phyloP scores from a whole-genome alignment of 2,888 invertebrate species.

The Coleophora flavipennella region DNA sequence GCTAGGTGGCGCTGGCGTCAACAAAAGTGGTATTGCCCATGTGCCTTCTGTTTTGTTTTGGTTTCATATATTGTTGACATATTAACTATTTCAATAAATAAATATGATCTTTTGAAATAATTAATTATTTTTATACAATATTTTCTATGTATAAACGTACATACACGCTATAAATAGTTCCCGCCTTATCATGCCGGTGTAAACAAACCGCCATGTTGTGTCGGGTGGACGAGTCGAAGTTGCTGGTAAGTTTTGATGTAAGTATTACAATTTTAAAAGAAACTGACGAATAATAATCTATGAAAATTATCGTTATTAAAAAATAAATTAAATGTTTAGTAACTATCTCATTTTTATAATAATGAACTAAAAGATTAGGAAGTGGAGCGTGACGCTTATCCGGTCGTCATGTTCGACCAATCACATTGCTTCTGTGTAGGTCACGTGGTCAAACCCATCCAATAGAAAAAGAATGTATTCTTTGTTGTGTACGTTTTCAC shows the following conservation, averaged over 20 bases:
- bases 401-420: constrained; percentile 41
- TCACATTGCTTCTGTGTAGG: constrained; percentile 31
- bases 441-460: constrained; percentile 69
- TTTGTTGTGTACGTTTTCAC: constrained; percentile 72
- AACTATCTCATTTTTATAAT: not conserved
- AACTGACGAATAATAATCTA: too few relatives aligned
- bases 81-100: constrained; percentile 39
- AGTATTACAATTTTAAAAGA: constrained; percentile 17
- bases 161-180: constrained; percentile 44
- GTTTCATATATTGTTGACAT: constrained; percentile 20
- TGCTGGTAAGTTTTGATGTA: constrained; percentile 34
- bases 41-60: constrained; percentile 37
- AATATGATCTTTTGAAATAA: constrained; percentile 32
- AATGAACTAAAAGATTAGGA: constrained; percentile 19
- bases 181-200: constrained; percentile 72
- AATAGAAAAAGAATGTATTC: constrained; percentile 66
- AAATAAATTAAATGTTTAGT: too few relatives aligned
- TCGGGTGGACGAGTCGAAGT: constrained; percentile 38
- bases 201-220: constrained; percentile 73
- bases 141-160: constrained; percentile 20
- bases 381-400: constrained; percentile 41
- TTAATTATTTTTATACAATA: constrained; percentile 30
- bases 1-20: constrained; percentile 40
- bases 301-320: too few relatives aligned
- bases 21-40: constrained; percentile 52